Percentiles rank a stretch among this genome's conserved stretches.
phyloP scores from a whole-genome alignment of 2,888 invertebrate genomes.

The Loripinus fragilis region DNA sequence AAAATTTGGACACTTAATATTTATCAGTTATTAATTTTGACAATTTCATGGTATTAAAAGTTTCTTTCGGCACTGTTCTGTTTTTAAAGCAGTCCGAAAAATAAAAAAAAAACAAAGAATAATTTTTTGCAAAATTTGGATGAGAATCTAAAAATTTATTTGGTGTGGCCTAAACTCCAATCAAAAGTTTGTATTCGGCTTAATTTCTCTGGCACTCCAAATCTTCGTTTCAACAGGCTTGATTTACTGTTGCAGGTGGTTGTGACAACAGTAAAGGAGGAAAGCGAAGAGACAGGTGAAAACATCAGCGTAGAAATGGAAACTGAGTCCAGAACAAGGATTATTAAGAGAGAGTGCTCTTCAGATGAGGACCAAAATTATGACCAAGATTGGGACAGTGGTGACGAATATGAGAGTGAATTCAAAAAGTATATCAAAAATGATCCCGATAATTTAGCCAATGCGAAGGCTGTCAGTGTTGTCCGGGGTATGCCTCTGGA shows the following conservation, averaged over 20 bases:
- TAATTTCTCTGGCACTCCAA: conserved; percentile 2
- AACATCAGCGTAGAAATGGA: not conserved
- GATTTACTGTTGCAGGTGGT: conserved; percentile 1
- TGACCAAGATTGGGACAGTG: conserved; percentile 1
- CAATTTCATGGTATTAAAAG: too few relatives aligned
- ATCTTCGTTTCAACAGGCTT: conserved; percentile 1
- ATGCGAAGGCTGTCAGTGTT: not conserved
- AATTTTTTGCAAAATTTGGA: too few relatives aligned
- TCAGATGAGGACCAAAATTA: conserved; percentile 26
- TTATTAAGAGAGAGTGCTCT: not conserved
- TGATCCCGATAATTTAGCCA: not conserved
- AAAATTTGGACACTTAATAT: too few relatives aligned
- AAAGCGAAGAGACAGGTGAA: not conserved
- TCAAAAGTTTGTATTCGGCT: not conserved
- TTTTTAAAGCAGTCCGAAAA: too few relatives aligned
- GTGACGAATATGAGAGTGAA: conserved; percentile 18
- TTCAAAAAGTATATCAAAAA: not conserved
- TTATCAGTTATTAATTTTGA: too few relatives aligned
- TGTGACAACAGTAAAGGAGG: not conserved
- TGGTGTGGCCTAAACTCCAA: too few relatives aligned
- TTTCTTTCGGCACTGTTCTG: too few relatives aligned
- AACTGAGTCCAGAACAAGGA: not conserved
- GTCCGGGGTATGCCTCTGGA: not conserved
- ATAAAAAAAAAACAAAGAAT: too few relatives aligned
- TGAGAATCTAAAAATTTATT: too few relatives aligned